phyloP scores from a whole-genome alignment of 2,888 invertebrate species.

The Mylabris sibirica region DNA sequence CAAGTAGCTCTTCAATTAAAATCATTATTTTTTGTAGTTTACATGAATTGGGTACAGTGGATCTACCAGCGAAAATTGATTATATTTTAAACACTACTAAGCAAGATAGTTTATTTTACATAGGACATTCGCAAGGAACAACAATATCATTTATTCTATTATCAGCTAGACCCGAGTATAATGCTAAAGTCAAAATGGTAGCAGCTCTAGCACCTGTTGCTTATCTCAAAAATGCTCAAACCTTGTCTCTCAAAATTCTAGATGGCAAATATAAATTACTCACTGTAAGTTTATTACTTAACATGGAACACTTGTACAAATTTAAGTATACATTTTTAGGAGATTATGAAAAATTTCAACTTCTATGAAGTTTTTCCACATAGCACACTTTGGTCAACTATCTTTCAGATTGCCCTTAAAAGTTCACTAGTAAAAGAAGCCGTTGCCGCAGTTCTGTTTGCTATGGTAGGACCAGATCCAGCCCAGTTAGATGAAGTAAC shows the following conservation, averaged over 20 bases:
- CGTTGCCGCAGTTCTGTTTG: background rate
- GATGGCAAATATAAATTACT: background rate
- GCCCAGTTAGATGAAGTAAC: background rate
- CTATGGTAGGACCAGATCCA: background rate
- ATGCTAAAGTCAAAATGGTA: conserved; percentile 68
- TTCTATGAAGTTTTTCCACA: background rate
- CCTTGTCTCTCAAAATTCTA: background rate
- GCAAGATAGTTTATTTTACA: conserved; percentile 48
- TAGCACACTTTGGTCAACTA: background rate
- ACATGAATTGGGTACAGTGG: conserved; percentile 23
- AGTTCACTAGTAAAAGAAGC: background rate
- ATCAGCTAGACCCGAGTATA: conserved; percentile 69
- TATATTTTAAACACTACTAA: conserved; percentile 23
- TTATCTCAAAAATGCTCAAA: conserved; percentile 57
- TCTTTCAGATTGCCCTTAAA: background rate
- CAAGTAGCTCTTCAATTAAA: background rate
- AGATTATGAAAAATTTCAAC: background rate
- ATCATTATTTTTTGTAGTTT: conserved; percentile 10
- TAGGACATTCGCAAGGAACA: conserved; percentile 78
- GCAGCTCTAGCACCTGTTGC: conserved; percentile 74
- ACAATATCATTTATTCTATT: conserved; percentile 71
- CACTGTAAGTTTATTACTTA: background rate
- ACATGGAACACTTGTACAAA: background rate
- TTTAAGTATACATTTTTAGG: background rate
- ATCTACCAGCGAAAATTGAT: conserved; percentile 29